A percentile compares a stretch with the other conserved stretches of the same genome.
phyloP scores from a whole-genome alignment of 2,888 invertebrate species.

The Geophilus truncorum region DNA sequence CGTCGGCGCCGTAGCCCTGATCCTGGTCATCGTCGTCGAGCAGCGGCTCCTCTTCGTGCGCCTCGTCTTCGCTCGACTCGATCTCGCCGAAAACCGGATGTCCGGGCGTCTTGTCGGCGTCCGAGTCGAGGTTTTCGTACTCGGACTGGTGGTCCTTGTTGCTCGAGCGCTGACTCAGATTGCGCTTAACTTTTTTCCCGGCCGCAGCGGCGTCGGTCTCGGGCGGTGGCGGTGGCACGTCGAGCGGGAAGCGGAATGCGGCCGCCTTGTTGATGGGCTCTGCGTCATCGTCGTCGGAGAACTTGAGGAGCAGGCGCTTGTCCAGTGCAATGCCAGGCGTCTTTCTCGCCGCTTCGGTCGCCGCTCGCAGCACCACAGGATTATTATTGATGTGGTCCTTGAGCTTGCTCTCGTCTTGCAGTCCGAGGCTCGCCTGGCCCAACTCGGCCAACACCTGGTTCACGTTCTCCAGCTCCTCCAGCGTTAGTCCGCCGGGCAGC shows the following conservation, averaged over 20 bases:
- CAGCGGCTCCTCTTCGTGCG: conserved; percentile 40
- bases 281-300: conserved; percentile 30
- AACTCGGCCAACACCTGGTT: conserved; percentile 43
- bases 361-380: conserved; percentile 37
- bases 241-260: conserved; percentile 38
- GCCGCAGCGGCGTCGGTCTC: not conserved
- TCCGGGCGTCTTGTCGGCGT: conserved; percentile 35
- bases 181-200: conserved; percentile 22
- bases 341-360: conserved; percentile 33
- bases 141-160: conserved; percentile 44
- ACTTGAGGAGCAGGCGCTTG: conserved; percentile 39
- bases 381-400: conserved; percentile 38
- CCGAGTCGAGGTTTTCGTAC: conserved; percentile 46
- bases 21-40: conserved; percentile 59
- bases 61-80: conserved; percentile 67
- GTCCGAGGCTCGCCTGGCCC: conserved; percentile 39
- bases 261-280: not conserved
- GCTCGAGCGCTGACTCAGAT: conserved; percentile 40
- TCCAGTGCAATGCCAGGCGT: conserved; percentile 52
- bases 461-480: conserved; percentile 49
- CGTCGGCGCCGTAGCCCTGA: conserved; percentile 80
- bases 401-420: conserved; percentile 32
- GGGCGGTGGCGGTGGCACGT: conserved; percentile 33
- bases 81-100: conserved; percentile 47
- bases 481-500: conserved; percentile 36